Percentiles rank a stretch among this genome's conserved stretches.
Evolutionary conservation across 2,113 vertebrate genomes (phyloP).

Genomic region (Leptosomus discolor): DNA sequence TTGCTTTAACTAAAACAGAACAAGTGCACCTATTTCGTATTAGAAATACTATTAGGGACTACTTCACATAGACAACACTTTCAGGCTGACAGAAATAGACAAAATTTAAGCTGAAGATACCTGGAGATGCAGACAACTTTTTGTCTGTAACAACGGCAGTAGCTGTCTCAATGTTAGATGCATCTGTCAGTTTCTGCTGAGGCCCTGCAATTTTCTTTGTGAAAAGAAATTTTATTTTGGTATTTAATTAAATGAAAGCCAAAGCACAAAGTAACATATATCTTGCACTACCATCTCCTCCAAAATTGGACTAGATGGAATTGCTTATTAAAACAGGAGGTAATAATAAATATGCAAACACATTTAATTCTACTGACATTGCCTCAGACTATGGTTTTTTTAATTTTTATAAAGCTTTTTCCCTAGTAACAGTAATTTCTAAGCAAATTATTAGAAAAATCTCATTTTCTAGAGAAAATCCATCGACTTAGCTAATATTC

Average conservation of each 20-base stretch:
- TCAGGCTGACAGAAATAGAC: not conserved
- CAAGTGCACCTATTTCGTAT: not conserved
- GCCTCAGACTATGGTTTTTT: not conserved
- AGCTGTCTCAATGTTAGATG: conserved; percentile 66
- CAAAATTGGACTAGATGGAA: not conserved
- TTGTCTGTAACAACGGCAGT: conserved; percentile 31
- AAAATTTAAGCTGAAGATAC: conserved; percentile 59
- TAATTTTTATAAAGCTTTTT: not conserved
- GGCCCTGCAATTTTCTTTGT: conserved; percentile 72
- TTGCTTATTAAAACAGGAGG: not conserved
- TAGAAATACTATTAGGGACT: not conserved
- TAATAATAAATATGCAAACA: not conserved
- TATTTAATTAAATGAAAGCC: not conserved
- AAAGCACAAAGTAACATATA: not conserved
- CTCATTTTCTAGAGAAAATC: not conserved
- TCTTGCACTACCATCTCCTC: not conserved
- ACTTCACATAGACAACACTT: not conserved
- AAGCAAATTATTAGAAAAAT: not conserved
- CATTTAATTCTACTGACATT: not conserved
- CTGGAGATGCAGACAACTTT: conserved; percentile 65
- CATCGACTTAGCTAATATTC: not conserved
- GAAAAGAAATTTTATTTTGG: conserved; percentile 41
- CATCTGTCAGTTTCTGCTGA: conserved; percentile 74
- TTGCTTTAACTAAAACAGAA: not conserved
- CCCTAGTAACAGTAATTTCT: not conserved